Conservation (phyloP, 2,888 invertebrate genomes). For the Phalera bucephala region DNA sequence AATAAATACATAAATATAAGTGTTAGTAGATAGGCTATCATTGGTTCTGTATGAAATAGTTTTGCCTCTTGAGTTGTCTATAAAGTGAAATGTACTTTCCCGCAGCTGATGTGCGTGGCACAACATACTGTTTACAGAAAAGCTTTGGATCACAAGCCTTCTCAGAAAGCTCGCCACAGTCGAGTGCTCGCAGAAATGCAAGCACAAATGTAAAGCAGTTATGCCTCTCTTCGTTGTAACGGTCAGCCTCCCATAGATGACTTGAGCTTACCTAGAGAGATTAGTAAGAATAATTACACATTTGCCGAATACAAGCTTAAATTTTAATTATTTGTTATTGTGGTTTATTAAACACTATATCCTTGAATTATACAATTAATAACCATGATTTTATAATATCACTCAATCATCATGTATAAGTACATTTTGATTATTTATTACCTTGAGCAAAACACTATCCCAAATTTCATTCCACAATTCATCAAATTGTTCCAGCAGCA, state of each 20-base stretch:
- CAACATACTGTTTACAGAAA: conserved; percentile 92
- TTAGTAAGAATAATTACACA: conserved; percentile 8
- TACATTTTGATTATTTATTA: too few relatives aligned
- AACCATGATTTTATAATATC: too few relatives aligned
- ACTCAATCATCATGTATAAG: too few relatives aligned
- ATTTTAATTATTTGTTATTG: too few relatives aligned
- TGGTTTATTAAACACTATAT: too few relatives aligned
- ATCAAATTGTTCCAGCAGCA: conserved; percentile 86
- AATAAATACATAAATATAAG: conserved; percentile 54
- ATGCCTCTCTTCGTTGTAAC: conserved; percentile 89
- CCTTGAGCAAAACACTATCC: conserved; percentile 86
- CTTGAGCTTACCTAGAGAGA: conserved; percentile 77
- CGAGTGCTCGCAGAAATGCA: conserved; percentile 88
- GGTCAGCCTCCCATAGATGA: conserved; percentile 85
- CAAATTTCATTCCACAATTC: conserved; percentile 90
- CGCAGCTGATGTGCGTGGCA: conserved; percentile 91
- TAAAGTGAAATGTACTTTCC: conserved; percentile 93
- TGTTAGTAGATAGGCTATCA: conserved; percentile 47
- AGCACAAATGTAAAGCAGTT: conserved; percentile 95
- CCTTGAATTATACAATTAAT: too few relatives aligned
- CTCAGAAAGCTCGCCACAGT: conserved; percentile 87
- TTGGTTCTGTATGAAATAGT: conserved; percentile 74
- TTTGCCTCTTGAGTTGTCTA: conserved; percentile 85
- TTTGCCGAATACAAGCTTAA: too few relatives aligned
- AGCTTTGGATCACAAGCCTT: conserved; percentile 86